These are phyloP conservation scores for Myotis pilosus DNA, from an alignment of 2,797 vertebrate genomes.

Conservation along the genomic window DNA sequence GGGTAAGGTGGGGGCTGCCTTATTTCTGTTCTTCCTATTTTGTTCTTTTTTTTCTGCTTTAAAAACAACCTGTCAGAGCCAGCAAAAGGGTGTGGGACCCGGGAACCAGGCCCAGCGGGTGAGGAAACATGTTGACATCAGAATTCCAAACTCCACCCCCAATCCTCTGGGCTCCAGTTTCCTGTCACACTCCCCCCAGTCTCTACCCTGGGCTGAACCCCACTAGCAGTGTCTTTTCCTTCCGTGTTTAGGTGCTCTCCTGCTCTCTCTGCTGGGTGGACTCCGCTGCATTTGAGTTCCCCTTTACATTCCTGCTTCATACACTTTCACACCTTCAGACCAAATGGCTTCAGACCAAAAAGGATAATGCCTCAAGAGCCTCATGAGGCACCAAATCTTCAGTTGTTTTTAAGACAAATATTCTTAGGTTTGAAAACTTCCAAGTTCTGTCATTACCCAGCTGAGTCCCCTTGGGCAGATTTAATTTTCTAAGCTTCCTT, in stretches of 20 bases:
- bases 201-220: background rate
- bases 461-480: background rate
- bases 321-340: background rate
- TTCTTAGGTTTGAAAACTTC: constrained; percentile 30
- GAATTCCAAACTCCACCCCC: constrained; percentile 17
- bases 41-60: constrained; percentile 4
- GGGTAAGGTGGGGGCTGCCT: background rate
- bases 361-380: background rate
- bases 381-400: background rate
- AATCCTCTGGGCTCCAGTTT: background rate
- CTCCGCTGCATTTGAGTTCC: background rate
- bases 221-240: background rate
- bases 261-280: background rate
- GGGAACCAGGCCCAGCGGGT: background rate
- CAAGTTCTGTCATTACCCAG: background rate
- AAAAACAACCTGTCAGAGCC: constrained; percentile 39
- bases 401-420: background rate
- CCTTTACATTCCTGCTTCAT: background rate
- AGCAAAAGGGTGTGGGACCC: constrained; percentile 48
- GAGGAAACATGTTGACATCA: constrained; percentile 50
- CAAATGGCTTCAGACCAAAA: constrained; percentile 10
- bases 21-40: background rate
- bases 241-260: background rate
- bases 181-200: background rate
- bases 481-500: background rate